These are phyloP conservation scores for Hydractinia symbiolongicarpus DNA, from an alignment of 30 jellyfish, hydroid and myxozoan species.

Conservation along the genomic window DNA sequence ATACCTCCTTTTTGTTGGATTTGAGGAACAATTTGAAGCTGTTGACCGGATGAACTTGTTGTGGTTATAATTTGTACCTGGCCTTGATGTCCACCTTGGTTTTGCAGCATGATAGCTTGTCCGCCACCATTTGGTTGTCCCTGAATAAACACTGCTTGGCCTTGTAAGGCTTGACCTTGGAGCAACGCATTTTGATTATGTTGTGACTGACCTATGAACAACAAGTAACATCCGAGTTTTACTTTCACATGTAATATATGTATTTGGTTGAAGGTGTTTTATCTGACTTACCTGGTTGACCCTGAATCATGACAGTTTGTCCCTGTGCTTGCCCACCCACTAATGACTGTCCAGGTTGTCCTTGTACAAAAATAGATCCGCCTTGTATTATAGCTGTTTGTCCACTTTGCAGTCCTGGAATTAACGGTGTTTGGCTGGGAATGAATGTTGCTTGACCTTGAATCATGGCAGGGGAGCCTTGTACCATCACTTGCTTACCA, in stretches of 20 bases:
- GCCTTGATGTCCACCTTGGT: conserved; percentile 81
- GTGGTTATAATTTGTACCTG: conserved; percentile 81
- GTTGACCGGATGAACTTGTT: conserved; percentile 71
- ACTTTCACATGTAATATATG: not conserved
- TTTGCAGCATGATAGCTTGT: conserved; percentile 85
- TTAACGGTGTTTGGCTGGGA: conserved; percentile 82
- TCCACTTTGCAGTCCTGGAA: conserved; percentile 94
- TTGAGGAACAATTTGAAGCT: conserved; percentile 84
- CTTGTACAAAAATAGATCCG: conserved; percentile 86
- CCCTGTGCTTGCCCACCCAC: conserved; percentile 93
- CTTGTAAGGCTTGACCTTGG: conserved; percentile 87
- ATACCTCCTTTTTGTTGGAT: conserved; percentile 67
- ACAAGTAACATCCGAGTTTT: not conserved
- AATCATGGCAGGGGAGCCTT: conserved; percentile 90
- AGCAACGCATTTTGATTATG: conserved; percentile 55
- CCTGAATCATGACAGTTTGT: conserved; percentile 93
- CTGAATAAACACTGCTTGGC: conserved; percentile 89
- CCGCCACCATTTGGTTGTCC: conserved; percentile 59
- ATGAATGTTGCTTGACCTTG: conserved; percentile 96
- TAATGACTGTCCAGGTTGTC: conserved; percentile 94
- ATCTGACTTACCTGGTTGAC: conserved; percentile 30
- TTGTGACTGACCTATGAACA: conserved; percentile 59
- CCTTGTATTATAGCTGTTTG: conserved; percentile 97
- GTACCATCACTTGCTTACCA: conserved; percentile 97
- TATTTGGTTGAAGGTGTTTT: not conserved